Base-by-base conservation (phyloP, 1,140 invertebrate genomes). In the Drosophila hydei region DNA sequence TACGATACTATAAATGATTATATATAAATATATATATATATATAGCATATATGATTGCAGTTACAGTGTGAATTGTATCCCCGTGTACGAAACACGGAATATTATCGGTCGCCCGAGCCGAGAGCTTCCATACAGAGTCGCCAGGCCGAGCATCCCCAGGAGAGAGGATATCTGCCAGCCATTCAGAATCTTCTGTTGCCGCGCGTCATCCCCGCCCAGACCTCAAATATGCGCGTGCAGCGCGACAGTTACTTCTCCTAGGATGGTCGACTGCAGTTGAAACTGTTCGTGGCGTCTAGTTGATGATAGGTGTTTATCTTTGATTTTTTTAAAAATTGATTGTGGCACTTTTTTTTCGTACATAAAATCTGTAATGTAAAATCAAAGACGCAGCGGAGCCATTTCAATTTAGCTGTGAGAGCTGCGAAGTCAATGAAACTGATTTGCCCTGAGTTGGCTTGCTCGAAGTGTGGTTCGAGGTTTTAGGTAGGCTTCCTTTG, bases 61-160 rank as follows among this genome's bases (percentile, higher is more conserved):
- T 9, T 1, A 9, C 30, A 12, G 1, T 55, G 61, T 27, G 61
- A 64, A n/a, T 40, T 55, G 18, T 64, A 64, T 45, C 61, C 61
- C 5, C 9, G 6, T 12, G 6, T 6, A 6, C 36, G 61, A 1
- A 0, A 3, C 18, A 64, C 61, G 1, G 16, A 64, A 12, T 64
- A 12, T 9, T 64, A 55, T 45, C 38, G 38, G 3, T 36, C 61
- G 4, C 51, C 40, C 1, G 23, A 45, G 27, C 61, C 61, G 25
- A 11, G 48, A 3, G 9, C 9, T 1, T 64, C 61, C n/a, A 12
- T 23, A 8, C 61, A 64, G n/a, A 55, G 38, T 11, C 61, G 5
- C 1, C 33, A 4, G 14, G 50, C 61, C n/a, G 50, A 64, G 3
- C 61, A 64, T 42, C 36, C 61, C 0, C 11, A 1, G 11, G 30